Evolutionary conservation across 2,113 vertebrate species (phyloP).

Genomic region (Osmerus eperlanus): DNA sequence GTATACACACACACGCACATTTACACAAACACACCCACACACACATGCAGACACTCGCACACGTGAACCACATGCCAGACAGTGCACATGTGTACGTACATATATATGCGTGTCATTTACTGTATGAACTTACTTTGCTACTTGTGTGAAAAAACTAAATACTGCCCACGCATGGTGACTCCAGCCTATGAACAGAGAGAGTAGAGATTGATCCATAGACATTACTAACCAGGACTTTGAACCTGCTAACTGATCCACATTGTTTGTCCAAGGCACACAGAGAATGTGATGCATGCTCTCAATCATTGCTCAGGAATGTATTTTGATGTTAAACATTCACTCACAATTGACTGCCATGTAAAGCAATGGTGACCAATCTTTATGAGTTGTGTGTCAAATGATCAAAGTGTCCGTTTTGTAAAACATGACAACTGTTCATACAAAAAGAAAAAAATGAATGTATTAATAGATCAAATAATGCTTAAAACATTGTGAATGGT

Average conservation of each 20-base stretch:
- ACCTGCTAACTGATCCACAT: neutral
- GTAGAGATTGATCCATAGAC: neutral
- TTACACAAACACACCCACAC: neutral
- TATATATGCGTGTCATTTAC: neutral
- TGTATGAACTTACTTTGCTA: neutral
- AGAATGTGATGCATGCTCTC: neutral
- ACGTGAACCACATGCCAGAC: neutral
- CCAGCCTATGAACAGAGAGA: neutral
- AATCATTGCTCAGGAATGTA: neutral
- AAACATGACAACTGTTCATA: neutral
- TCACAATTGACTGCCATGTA: neutral
- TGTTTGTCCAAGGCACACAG: neutral
- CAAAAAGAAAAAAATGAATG: neutral
- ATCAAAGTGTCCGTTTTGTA: neutral
- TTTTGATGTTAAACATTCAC: slow-evolving; percentile 2
- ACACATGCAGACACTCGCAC: neutral
- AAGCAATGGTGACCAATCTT: neutral
- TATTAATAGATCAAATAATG: neutral
- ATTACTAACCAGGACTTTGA: slow-evolving; percentile 4
- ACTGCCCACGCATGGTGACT: neutral
- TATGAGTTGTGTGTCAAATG: neutral
- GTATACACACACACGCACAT: neutral
- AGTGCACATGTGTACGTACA: neutral
- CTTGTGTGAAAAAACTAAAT: neutral
- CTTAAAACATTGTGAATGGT: neutral